Base-by-base conservation (phyloP, 2,797 vertebrate genomes). In the Microhierax caerulescens region DNA sequence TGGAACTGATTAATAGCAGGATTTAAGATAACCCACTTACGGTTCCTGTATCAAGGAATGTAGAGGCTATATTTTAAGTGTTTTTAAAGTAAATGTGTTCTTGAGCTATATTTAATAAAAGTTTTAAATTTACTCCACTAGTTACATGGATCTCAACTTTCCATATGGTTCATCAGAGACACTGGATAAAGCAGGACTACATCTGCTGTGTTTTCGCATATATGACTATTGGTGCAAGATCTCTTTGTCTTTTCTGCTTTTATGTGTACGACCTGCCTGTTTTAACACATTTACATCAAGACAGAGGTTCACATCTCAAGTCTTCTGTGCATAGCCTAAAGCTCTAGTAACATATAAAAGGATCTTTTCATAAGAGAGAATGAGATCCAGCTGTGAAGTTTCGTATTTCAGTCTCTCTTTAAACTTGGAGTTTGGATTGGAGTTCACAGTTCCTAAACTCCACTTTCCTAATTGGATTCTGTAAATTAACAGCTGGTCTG, bases 341-440 rank as follows among this genome's bases (percentile, higher is more conserved):
- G 74, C 57, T 85, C 82, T 88, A 37, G 13, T 59, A 63, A 72
- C 75, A 59, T 41, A 45, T 39, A 67, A 86, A 67, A 86, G 25
- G 25, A 37, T 69, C 89, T 85, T 88, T 83, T 90, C 89, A 96
- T 67, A 63, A 74, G 87, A 70, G 36, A 63, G 56, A 95, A 91
- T 22, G 53, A 90, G 78, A 91, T 13, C 51, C 94, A 96, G 85
- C 84, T 95, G 91, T 32, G 9, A 74, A 88, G 93, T 70, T 92
- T 95, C 15, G 2, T 63, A 90, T 96, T 95, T 94, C 95, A 88
- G 39, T 12, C 47, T 24, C 13, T 67, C 59, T 94, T 75, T 67
- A 88, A 90, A 61, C 34, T n/a, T 7, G 10, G 36, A 67, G 47
- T 72, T 88, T 77, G 48, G 16, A 56, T 39, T 43, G 39, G 30